These are phyloP conservation scores for Agapostemon virescens DNA, from an alignment of 2,888 invertebrate species.

Conservation along the genomic window DNA sequence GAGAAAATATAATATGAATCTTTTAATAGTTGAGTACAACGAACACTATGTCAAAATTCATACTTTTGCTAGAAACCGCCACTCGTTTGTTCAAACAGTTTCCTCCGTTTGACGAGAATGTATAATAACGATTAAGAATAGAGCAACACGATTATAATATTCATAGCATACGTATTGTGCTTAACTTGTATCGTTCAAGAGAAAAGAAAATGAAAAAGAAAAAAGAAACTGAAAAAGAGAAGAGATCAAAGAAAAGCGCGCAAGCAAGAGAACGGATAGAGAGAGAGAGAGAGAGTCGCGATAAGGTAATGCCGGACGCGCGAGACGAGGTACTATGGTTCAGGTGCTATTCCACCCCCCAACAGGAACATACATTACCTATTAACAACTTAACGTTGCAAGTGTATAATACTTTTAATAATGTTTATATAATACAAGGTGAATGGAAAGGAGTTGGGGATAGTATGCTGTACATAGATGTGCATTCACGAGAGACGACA, in stretches of 20 bases:
- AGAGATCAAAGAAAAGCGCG: no score
- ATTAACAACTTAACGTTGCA: slow-evolving; percentile 71
- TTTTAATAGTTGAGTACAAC: slow-evolving; percentile 28
- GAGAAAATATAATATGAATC: slow-evolving; percentile 3
- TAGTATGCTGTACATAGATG: slow-evolving; percentile 77
- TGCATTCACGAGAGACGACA: slow-evolving; percentile 69
- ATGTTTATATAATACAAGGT: slow-evolving; percentile 78
- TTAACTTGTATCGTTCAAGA: background rate
- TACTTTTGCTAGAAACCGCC: background rate
- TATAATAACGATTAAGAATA: slow-evolving; percentile 3
- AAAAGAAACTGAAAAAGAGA: background rate
- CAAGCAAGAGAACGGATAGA: background rate
- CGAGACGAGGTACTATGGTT: slow-evolving; percentile 1
- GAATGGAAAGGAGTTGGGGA: slow-evolving; percentile 58
- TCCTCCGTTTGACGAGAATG: background rate
- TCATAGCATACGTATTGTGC: slow-evolving; percentile 3
- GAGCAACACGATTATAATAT: slow-evolving; percentile 1
- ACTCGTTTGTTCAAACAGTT: slow-evolving; percentile 1
- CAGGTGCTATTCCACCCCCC: slow-evolving; percentile 41
- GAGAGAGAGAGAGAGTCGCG: background rate
- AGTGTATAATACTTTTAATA: slow-evolving; percentile 80
- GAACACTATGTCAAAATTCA: slow-evolving; percentile 19
- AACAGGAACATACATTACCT: slow-evolving; percentile 47
- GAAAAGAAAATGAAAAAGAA: background rate
- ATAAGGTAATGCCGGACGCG: no score